Evolutionary conservation across 2,888 invertebrate species (phyloP), one percentile per base, ranked within the genome.

Genomic region (Pegoplata infirma): DNA sequence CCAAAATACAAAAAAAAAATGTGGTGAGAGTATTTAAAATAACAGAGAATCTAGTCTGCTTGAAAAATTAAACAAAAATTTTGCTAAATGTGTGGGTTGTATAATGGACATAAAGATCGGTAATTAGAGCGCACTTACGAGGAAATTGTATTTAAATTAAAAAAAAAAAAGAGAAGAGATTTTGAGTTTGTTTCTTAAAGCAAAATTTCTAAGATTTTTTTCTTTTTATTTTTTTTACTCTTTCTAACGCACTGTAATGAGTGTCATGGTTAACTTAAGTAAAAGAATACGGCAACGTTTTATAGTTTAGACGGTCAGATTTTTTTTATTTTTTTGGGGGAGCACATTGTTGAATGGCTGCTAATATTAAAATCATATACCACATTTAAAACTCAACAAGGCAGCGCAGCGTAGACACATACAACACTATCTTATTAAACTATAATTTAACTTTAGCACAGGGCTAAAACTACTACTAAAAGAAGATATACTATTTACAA

Each of bases 271-370:
- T 79, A 75, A 71, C 79, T 75, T 63, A 74, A 71, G 75, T 67
- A 71, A 75, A 79, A 72, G 75, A 75, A 75, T 79, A 79, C 71
- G 75, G 75, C 74, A 75, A 71, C 75, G 63, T 75, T 75, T 71
- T 66, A 63, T 61, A 46, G 51, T 19, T 79, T 79, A 72, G 56
- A 67, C 56, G 55, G 23, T 61, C 51, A 49, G 53, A 55, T 68
- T 0, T 14, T 56, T 63, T 69, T 66, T 64, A 0, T 14, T 56
- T 63, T 69, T 66, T 64, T 51, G 71, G 61, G 79, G 79, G 75
- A 79, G 56, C 63, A 74, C 47, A 79, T 79, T 74, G 69, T 66
- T 64, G 46, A 23, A 58, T 77, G 73, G 63, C 73, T 78, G 77
- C 63, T 53, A 77, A 73, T 68, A 49, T 63, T 68, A 51, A 73